Conservation (phyloP, 2,888 invertebrate genomes). For the Dasysyrphus albostriatus region DNA sequence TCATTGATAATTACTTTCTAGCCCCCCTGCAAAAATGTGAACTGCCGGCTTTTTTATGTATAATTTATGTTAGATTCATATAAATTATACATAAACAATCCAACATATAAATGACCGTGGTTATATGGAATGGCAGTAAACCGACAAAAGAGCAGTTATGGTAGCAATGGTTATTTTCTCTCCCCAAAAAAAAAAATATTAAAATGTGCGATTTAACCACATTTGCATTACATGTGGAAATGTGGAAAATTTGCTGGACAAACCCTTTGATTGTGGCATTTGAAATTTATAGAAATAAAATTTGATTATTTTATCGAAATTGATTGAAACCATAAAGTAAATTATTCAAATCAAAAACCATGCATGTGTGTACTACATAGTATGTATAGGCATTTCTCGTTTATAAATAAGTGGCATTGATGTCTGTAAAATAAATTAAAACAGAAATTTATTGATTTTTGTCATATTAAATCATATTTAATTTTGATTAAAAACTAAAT, state of each 20-base stretch:
- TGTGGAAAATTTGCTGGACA: conserved; percentile 51
- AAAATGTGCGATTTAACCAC: conserved; percentile 53
- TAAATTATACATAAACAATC: no score
- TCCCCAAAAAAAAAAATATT: background rate
- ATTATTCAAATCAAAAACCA: conserved; percentile 45
- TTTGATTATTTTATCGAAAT: conserved; percentile 69
- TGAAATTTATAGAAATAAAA: conserved; percentile 49
- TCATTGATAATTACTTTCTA: no score
- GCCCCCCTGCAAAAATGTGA: no score
- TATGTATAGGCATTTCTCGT: background rate
- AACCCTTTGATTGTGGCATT: conserved; percentile 49
- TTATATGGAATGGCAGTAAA: background rate
- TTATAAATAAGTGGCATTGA: background rate
- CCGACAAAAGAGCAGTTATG: no score
- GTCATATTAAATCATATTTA: background rate
- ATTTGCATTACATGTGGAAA: conserved; percentile 67
- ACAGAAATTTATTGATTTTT: background rate
- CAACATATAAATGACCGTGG: background rate
- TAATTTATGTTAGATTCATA: no score
- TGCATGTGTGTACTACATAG: background rate
- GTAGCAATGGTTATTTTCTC: background rate
- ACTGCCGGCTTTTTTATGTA: no score
- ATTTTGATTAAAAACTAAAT: no score
- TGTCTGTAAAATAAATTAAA: background rate
- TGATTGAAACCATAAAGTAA: conserved; percentile 67